Conservation (phyloP, 2,113 vertebrate genomes). For the Heterotis niloticus region DNA sequence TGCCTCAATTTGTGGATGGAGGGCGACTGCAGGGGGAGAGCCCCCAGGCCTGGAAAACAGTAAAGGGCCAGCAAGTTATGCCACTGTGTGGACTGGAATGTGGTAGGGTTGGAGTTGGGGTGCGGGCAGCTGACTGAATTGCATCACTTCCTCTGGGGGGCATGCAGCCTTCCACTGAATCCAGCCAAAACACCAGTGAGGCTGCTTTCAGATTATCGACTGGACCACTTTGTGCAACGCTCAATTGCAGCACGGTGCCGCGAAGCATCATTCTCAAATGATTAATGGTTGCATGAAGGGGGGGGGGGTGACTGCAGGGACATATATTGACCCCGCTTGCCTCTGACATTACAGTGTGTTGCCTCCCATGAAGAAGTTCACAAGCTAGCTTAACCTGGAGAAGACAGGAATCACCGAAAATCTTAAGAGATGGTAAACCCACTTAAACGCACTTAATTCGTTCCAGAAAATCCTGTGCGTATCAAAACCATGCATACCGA, state of each 20-base stretch:
- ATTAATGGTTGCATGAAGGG: conserved; percentile 20
- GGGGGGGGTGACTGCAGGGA: conserved; percentile 9
- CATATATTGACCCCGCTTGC: conserved; percentile 9
- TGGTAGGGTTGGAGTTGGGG: neutral
- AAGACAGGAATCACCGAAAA: too few relatives aligned
- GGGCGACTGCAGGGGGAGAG: conserved; percentile 80
- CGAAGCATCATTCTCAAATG: conserved; percentile 17
- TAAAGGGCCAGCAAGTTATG: conserved; percentile 28
- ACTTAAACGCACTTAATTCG: too few relatives aligned
- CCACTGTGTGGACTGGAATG: neutral
- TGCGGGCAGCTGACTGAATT: too few relatives aligned
- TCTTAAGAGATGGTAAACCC: too few relatives aligned
- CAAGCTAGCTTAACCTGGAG: neutral
- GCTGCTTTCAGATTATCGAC: neutral
- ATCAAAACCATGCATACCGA: too few relatives aligned
- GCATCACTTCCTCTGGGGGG: neutral
- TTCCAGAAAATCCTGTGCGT: too few relatives aligned
- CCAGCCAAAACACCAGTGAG: neutral
- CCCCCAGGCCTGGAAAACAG: conserved; percentile 69
- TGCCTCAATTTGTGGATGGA: conserved; percentile 89
- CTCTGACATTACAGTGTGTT: conserved; percentile 16
- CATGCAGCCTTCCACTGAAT: neutral
- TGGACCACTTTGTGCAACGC: neutral
- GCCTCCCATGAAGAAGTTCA: conserved; percentile 25
- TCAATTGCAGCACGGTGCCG: neutral